Evolutionary conservation across 2,797 vertebrate species (phyloP), one percentile per base, ranked within the genome.

Genomic region (Novumbra hubbsi): DNA sequence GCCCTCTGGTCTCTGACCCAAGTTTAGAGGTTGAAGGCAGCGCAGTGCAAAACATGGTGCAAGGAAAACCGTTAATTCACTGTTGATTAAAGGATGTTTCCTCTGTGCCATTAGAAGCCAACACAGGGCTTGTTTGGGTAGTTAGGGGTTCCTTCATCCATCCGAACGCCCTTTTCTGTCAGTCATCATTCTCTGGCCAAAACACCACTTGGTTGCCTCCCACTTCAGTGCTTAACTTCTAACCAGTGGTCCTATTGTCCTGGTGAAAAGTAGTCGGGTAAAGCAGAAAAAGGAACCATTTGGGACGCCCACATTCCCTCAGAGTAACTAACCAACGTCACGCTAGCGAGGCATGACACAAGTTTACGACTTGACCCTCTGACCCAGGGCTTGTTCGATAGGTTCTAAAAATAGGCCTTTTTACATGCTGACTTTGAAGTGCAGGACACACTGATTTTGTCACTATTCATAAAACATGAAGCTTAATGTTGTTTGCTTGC

Each of bases 61-160:
- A 91, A 90, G 89, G 89, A 94, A 95, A 96, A 94, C 93, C 90
- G 91, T 96, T 95, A 94, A 94, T 89, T 88, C 87, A 89, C 86
- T 92, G 89, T 93, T 94, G 93, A 95, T 94, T 92, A 93, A 91
- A 85, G 90, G 90, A 87, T 77, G 89, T 92, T 96, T 96, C 94
- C 95, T 95, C 88, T 94, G 90, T 88, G 92, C 90, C 93, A 91
- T 93, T 93, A 93, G 88, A 90, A 93, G 90, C 84, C 82, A 90
- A 74, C 88, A 77, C 86, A 84, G 85, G 88, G 90, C 93, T 93
- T 93, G 92, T 93, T 96, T 93, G 90, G 91, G 92, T 94, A 94
- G 81, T 85, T 79, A 77, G 88, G 84, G 85, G 88, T 85, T 8
- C 92, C 88, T 90, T 90, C 87, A 89, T 78, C 80, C 82, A 80